phyloP scores from a whole-genome alignment of 2,888 invertebrate species.

The Panorpa germanica region DNA sequence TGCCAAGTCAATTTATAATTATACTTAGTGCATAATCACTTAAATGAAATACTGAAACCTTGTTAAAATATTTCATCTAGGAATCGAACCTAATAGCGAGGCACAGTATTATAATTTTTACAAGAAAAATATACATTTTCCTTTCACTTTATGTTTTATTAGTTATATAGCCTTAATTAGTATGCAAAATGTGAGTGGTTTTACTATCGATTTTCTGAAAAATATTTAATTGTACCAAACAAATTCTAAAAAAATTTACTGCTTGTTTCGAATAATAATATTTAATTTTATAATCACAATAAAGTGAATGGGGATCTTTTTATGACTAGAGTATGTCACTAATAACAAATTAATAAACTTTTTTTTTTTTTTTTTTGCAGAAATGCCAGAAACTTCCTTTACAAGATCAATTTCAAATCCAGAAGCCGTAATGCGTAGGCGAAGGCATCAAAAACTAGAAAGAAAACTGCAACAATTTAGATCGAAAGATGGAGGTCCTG shows the following conservation, averaged over 20 bases:
- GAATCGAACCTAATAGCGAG: no score
- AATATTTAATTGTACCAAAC: not conserved
- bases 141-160: no score
- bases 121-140: no score
- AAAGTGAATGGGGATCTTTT: slow-evolving; percentile 1
- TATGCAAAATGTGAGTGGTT: not conserved
- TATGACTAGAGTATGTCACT: not conserved
- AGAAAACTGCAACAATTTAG: slow-evolving; percentile 90
- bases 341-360: slow-evolving; percentile 6
- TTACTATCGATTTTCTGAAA: not conserved
- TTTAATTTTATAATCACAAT: not conserved
- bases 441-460: slow-evolving; percentile 92
- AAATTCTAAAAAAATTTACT: not conserved
- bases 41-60: no score
- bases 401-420: slow-evolving; percentile 99
- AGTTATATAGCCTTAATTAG: slow-evolving; percentile 2
- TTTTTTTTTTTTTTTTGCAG: slow-evolving; percentile 26
- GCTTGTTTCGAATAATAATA: not conserved
- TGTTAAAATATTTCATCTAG: no score
- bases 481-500: slow-evolving; percentile 87
- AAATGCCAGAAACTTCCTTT: slow-evolving; percentile 94
- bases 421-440: slow-evolving; percentile 95
- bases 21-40: no score
- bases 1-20: no score
- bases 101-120: no score